phyloP scores from a whole-genome alignment of 2,888 invertebrate genomes.

The Euclidia mi region DNA sequence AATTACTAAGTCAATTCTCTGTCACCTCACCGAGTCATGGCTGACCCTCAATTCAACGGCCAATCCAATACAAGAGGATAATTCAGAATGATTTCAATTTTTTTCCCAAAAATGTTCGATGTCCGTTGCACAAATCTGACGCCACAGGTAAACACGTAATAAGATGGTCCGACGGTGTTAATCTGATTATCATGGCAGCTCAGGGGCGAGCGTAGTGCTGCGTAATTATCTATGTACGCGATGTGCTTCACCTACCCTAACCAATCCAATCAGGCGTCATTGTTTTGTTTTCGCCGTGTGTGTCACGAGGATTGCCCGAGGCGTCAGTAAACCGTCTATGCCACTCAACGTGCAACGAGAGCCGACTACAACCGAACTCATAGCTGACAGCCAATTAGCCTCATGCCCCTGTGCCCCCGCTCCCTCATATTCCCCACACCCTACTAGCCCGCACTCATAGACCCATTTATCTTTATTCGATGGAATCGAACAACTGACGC shows the following conservation, averaged over 20 bases:
- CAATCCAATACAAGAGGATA: too few species aligned
- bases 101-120: not conserved
- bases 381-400: slow-evolving; percentile 89
- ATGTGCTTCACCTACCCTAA: slow-evolving; percentile 42
- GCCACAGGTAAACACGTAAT: slow-evolving; percentile 17
- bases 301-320: slow-evolving; percentile 63
- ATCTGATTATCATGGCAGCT: slow-evolving; percentile 35
- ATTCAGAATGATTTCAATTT: too few species aligned
- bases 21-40: too few species aligned
- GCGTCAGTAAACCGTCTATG: slow-evolving; percentile 65
- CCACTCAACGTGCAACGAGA: slow-evolving; percentile 65
- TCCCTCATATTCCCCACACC: slow-evolving; percentile 59
- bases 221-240: slow-evolving; percentile 18
- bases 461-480: slow-evolving; percentile 86
- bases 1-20: too few species aligned
- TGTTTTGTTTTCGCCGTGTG: slow-evolving; percentile 71
- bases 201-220: slow-evolving; percentile 11
- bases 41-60: too few species aligned
- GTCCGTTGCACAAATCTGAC: not conserved
- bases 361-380: slow-evolving; percentile 74
- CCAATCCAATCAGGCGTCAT: slow-evolving; percentile 67
- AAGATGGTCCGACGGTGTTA: slow-evolving; percentile 27
- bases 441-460: slow-evolving; percentile 71
- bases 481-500: slow-evolving; percentile 76
- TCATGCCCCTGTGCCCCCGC: slow-evolving; percentile 67